phyloP scores from a whole-genome alignment of 2,113 vertebrate species.

The Brachirus orientalis region DNA sequence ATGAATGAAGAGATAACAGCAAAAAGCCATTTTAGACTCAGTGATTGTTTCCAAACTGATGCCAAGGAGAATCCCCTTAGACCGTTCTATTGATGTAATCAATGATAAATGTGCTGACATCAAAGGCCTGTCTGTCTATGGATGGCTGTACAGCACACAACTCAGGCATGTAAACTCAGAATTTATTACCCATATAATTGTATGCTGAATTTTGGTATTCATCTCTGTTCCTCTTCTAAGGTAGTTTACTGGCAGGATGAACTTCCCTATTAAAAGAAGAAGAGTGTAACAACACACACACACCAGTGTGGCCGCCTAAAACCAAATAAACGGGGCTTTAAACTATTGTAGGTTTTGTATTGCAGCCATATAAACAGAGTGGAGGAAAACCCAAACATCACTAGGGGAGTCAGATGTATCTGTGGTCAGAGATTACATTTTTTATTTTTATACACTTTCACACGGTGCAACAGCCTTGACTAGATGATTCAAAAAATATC shows the following conservation, averaged over 20 bases:
- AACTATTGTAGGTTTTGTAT: neutral
- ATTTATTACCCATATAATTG: neutral
- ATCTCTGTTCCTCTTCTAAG: constrained; percentile 40
- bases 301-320: neutral
- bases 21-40: constrained; percentile 3
- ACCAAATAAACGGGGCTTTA: neutral
- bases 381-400: constrained; percentile 28
- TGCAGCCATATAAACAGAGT: neutral
- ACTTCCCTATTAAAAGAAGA: constrained; percentile 65
- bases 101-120: constrained; percentile 9
- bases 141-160: neutral
- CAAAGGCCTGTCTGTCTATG: neutral
- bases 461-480: constrained; percentile 61
- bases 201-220: neutral
- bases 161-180: neutral
- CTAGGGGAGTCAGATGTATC: constrained; percentile 51
- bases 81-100: constrained; percentile 19
- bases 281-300: constrained; percentile 7
- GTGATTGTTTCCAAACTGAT: constrained; percentile 1
- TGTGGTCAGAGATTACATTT: constrained; percentile 52
- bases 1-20: constrained; percentile 11
- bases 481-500: constrained; percentile 65
- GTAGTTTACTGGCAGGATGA: constrained; percentile 29
- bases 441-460: constrained; percentile 44
- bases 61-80: neutral